Percentiles rank a stretch among this genome's conserved stretches.
These are phyloP conservation scores for Hippocampus kuda DNA, from an alignment of 2,797 vertebrate species.

Conservation along the genomic window DNA sequence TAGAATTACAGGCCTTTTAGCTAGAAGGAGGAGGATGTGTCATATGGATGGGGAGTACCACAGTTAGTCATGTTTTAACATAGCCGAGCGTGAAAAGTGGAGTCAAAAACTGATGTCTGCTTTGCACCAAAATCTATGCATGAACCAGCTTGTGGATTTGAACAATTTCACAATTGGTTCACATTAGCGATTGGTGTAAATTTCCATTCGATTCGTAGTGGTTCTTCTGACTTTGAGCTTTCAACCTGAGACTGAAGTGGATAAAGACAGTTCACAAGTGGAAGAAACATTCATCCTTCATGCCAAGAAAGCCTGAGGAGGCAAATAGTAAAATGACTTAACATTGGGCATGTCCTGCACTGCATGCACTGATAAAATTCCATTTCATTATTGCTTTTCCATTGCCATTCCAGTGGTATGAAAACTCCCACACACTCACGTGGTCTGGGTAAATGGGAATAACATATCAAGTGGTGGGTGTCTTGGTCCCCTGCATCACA, in stretches of 20 bases:
- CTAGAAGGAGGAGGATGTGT: conserved; percentile 40
- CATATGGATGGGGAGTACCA: conserved; percentile 37
- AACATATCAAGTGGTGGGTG: conserved; percentile 44
- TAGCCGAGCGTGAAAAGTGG: conserved; percentile 43
- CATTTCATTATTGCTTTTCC: conserved; percentile 56
- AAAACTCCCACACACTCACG: conserved; percentile 35
- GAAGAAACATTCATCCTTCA: conserved; percentile 43
- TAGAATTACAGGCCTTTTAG: conserved; percentile 31
- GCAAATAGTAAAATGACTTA: conserved; percentile 33
- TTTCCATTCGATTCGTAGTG: conserved; percentile 40
- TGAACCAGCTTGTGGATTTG: conserved; percentile 6
- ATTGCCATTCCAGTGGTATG: conserved; percentile 44
- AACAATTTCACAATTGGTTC: conserved; percentile 12
- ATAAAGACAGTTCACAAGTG: conserved; percentile 24
- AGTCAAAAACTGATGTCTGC: conserved; percentile 17
- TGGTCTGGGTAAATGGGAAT: conserved; percentile 52
- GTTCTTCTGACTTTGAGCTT: conserved; percentile 38
- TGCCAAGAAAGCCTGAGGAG: conserved; percentile 20
- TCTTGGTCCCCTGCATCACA: conserved; percentile 59
- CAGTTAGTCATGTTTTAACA: conserved; percentile 36
- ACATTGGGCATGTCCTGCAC: conserved; percentile 35
- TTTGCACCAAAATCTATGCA: conserved; percentile 19
- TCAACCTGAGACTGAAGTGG: conserved; percentile 54
- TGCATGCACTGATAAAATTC: conserved; percentile 15
- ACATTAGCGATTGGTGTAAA: conserved; percentile 38